Percentiles rank a stretch among this genome's conserved stretches.
phyloP scores from a whole-genome alignment of 2,113 vertebrate species.

The Perca schrenkii region DNA sequence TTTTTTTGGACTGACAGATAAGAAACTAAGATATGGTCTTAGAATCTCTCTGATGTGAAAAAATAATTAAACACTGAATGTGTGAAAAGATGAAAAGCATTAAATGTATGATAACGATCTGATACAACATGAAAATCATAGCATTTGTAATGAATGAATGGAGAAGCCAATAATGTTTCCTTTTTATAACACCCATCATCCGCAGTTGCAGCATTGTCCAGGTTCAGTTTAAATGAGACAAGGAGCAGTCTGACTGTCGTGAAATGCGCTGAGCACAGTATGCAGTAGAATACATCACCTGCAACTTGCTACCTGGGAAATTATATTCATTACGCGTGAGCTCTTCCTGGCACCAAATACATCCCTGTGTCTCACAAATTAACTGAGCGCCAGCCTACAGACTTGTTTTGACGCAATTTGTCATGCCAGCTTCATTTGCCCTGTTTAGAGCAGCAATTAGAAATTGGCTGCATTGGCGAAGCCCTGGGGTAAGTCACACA shows the following conservation, averaged over 20 bases:
- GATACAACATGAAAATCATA: slow-evolving; percentile 37
- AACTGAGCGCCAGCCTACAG: slow-evolving; percentile 66
- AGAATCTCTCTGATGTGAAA: slow-evolving; percentile 61
- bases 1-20: slow-evolving; percentile 64
- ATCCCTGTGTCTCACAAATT: slow-evolving; percentile 72
- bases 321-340: slow-evolving; percentile 63
- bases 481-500: slow-evolving; percentile 78
- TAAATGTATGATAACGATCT: slow-evolving; percentile 33
- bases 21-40: slow-evolving; percentile 61
- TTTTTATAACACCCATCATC: slow-evolving; percentile 2
- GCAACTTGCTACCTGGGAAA: slow-evolving; percentile 70
- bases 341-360: slow-evolving; percentile 65
- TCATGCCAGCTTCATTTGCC: slow-evolving; percentile 81
- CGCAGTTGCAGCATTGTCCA: neutral
- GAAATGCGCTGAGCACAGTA: slow-evolving; percentile 33
- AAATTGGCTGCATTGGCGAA: slow-evolving; percentile 61
- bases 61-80: slow-evolving; percentile 68
- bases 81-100: slow-evolving; percentile 55
- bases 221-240: slow-evolving; percentile 54
- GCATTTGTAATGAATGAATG: slow-evolving; percentile 44
- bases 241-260: slow-evolving; percentile 24
- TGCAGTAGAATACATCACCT: slow-evolving; percentile 60
- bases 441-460: slow-evolving; percentile 78
- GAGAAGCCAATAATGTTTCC: slow-evolving; percentile 7
- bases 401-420: slow-evolving; percentile 78